These are phyloP conservation scores for Mythimna pallens DNA, from an alignment of 2,888 invertebrate genomes.

Conservation along the genomic window DNA sequence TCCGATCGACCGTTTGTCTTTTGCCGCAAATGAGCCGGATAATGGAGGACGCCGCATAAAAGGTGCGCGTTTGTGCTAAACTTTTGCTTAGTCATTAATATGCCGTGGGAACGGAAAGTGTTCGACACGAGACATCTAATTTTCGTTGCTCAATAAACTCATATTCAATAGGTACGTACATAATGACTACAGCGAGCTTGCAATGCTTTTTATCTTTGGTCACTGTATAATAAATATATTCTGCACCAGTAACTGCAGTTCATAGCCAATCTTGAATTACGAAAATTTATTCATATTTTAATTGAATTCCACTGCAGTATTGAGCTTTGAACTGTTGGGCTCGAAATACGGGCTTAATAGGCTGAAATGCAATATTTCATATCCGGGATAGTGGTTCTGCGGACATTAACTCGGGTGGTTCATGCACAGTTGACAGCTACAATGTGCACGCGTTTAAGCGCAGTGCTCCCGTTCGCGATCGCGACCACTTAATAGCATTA, in stretches of 20 bases:
- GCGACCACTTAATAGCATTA: constrained; percentile 87
- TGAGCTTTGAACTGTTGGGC: constrained; percentile 56
- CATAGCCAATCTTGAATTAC: constrained; percentile 24
- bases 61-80: constrained; percentile 82
- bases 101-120: constrained; percentile 83
- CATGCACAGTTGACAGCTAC: constrained; percentile 64
- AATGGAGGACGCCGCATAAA: constrained; percentile 84
- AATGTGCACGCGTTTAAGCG: constrained; percentile 77
- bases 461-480: constrained; percentile 75
- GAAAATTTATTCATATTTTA: constrained; percentile 50
- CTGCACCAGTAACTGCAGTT: constrained; percentile 11
- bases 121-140: constrained; percentile 58
- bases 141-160: constrained; percentile 62
- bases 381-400: constrained; percentile 51
- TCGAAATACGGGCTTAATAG: constrained; percentile 57
- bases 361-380: constrained; percentile 60
- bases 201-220: constrained; percentile 27
- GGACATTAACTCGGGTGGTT: constrained; percentile 56
- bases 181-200: constrained; percentile 18
- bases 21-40: constrained; percentile 89
- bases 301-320: constrained; percentile 51
- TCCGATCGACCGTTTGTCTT: constrained; percentile 86
- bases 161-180: constrained; percentile 39
- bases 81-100: constrained; percentile 88
- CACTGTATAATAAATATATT: constrained; percentile 36